phyloP scores from a whole-genome alignment of 2,113 vertebrate genomes.

The Rhinolophus sinicus region DNA sequence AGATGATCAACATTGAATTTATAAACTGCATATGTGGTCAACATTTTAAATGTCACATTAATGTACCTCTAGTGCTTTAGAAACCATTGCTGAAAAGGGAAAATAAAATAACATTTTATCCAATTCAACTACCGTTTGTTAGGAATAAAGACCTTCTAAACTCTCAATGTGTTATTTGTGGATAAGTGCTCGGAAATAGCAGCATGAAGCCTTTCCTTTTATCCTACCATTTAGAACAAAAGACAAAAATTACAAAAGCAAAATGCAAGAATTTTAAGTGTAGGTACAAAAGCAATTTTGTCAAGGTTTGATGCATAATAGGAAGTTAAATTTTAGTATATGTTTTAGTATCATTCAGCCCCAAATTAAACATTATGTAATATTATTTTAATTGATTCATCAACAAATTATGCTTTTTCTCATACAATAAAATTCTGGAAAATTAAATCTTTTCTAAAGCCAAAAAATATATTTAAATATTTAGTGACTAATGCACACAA shows the following conservation, averaged over 20 bases:
- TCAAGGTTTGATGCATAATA: conserved; percentile 26
- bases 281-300: conserved; percentile 49
- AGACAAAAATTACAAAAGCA: conserved; percentile 60
- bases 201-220: conserved; percentile 56
- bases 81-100: conserved; percentile 37
- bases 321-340: conserved; percentile 17
- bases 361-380: conserved; percentile 13
- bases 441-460: conserved; percentile 31
- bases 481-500: not conserved
- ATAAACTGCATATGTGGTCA: conserved; percentile 14
- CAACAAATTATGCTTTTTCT: conserved; percentile 10
- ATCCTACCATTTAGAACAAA: conserved; percentile 62
- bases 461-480: conserved; percentile 24
- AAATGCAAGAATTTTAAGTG: conserved; percentile 60
- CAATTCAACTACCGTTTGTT: conserved; percentile 49
- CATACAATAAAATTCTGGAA: conserved; percentile 45
- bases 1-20: conserved; percentile 2
- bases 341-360: conserved; percentile 34
- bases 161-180: conserved; percentile 56
- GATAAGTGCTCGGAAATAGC: conserved; percentile 37
- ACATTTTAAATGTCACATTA: not conserved
- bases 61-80: conserved; percentile 22
- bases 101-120: conserved; percentile 31
- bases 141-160: conserved; percentile 53
- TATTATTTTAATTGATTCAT: conserved; percentile 31